Conservation (phyloP, 2,113 vertebrate genomes). For the Tiliqua scincoides region DNA sequence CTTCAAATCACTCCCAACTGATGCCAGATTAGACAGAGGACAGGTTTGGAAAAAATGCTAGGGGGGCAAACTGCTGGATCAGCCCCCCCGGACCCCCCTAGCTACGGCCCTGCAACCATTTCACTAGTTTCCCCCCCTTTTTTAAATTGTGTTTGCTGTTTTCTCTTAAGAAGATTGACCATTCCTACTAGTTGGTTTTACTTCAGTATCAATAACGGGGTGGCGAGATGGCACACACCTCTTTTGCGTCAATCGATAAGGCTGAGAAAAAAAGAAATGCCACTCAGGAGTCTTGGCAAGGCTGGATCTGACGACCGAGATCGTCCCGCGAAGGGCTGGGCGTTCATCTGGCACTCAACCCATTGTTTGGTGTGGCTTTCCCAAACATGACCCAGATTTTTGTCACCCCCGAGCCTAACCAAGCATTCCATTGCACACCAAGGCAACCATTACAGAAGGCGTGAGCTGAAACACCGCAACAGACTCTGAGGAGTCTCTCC, state of each 20-base stretch:
- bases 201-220: no score
- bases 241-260: background rate
- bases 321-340: background rate
- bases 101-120: no score
- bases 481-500: constrained; percentile 1
- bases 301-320: background rate
- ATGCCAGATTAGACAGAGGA: no score
- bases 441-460: constrained; percentile 4
- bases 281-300: background rate
- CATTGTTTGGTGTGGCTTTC: background rate
- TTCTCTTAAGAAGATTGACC: no score
- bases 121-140: no score
- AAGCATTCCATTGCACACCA: background rate
- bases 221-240: no score
- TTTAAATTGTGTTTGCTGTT: no score
- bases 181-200: no score
- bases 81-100: no score
- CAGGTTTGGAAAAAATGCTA: no score
- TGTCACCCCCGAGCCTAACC: background rate
- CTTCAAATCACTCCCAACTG: no score
- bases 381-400: constrained; percentile 11
- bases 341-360: background rate
- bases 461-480: background rate
- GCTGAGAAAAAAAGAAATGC: background rate
- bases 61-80: no score